Conservation (phyloP, 2,797 vertebrate genomes). For the Ctenopoma kingsleyae region DNA sequence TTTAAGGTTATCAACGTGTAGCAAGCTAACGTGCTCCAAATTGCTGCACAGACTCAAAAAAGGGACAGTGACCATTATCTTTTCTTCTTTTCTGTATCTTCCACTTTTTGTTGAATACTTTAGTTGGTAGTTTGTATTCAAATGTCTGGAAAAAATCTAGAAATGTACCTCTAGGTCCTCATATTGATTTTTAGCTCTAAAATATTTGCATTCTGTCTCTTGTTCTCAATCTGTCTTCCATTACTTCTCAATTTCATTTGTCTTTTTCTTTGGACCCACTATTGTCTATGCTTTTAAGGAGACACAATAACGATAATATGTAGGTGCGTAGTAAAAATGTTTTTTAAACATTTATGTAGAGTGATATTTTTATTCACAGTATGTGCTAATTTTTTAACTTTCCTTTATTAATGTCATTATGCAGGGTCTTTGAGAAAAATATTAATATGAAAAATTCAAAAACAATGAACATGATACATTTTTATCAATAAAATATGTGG, state of each 20-base stretch:
- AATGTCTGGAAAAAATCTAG: not conserved
- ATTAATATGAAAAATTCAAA: conserved; percentile 21
- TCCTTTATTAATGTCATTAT: not conserved
- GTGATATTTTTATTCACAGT: conserved; percentile 34
- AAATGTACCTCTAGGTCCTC: not conserved
- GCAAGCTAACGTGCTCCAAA: not conserved
- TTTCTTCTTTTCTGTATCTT: conserved; percentile 17
- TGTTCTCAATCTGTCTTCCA: not conserved
- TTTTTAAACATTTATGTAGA: conserved; percentile 1
- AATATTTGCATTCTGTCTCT: not conserved
- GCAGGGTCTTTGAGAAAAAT: conserved; percentile 14
- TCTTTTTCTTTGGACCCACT: conserved; percentile 1
- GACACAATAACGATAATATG: conserved; percentile 1
- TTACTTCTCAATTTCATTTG: conserved; percentile 7
- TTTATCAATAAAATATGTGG: conserved; percentile 54
- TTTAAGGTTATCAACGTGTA: not conserved
- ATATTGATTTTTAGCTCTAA: conserved; percentile 6
- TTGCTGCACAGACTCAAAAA: not conserved
- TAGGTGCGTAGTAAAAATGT: not conserved
- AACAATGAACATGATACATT: not conserved
- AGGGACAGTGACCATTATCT: not conserved
- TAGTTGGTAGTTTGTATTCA: conserved; percentile 11
- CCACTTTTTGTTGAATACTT: conserved; percentile 1
- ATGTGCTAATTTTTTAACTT: conserved; percentile 28
- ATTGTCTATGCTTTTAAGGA: conserved; percentile 20